phyloP scores from a whole-genome alignment of 1,140 invertebrate species.

The Bombus fervidus region DNA sequence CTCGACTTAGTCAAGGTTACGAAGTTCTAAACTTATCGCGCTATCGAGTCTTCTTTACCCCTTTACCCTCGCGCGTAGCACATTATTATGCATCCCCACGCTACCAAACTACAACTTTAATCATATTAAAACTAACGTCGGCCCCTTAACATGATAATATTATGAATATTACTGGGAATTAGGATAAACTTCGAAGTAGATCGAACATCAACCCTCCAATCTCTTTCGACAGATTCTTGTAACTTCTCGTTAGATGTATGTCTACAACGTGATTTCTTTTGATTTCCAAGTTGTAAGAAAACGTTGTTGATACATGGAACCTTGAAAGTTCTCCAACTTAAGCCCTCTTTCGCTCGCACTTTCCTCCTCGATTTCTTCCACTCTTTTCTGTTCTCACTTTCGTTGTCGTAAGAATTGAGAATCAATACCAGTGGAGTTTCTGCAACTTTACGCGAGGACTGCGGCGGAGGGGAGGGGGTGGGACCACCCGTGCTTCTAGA shows the following conservation, averaged over 20 bases:
- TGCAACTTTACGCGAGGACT: slow-evolving; percentile 66
- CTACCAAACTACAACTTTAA: slow-evolving; percentile 14
- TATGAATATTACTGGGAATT: background rate
- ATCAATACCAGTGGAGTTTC: slow-evolving; percentile 72
- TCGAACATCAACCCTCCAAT: background rate
- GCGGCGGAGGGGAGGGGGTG: slow-evolving; percentile 17
- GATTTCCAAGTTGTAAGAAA: background rate
- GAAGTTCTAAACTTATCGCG: slow-evolving; percentile 11
- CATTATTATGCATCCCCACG: slow-evolving; percentile 41
- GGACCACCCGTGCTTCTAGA: slow-evolving; percentile 56
- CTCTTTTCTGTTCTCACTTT: slow-evolving; percentile 14
- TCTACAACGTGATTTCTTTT: background rate
- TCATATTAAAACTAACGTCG: slow-evolving; percentile 2
- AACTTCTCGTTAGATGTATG: background rate
- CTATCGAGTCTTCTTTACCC: slow-evolving; percentile 1
- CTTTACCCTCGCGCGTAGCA: background rate
- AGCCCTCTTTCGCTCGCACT: background rate
- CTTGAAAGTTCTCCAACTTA: slow-evolving; percentile 29
- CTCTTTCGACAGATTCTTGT: background rate
- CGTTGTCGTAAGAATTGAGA: slow-evolving; percentile 68
- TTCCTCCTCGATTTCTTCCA: background rate
- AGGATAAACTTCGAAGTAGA: background rate
- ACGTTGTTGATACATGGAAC: slow-evolving; percentile 23
- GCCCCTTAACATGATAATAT: background rate
- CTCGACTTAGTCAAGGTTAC: background rate